Percentiles rank a stretch among this genome's conserved stretches.
phyloP scores from a whole-genome alignment of 1,140 invertebrate genomes.

The honey bee (Apis mellifera) region Amel_HAv3.1 CM009937.2:10125501-10126000 shows the following conservation, averaged over 20 bases:
- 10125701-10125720: slow-evolving; percentile 14
- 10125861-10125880: slow-evolving; percentile 18
- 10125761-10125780: slow-evolving; percentile 53
- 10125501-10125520: too few species aligned
- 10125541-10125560: neutral
- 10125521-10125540: neutral
- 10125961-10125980: neutral
- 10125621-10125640: neutral
- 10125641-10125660: neutral
- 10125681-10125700: neutral
- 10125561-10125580: too few species aligned
- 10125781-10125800: slow-evolving; percentile 59
- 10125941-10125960: slow-evolving; percentile 27
- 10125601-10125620: neutral
- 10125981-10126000: too few species aligned
- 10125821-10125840: slow-evolving; percentile 22
- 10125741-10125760: slow-evolving; percentile 39
- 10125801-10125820: slow-evolving; percentile 64
- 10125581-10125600: neutral
- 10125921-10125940: slow-evolving; percentile 26
- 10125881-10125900: slow-evolving; percentile 42
- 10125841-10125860: slow-evolving; percentile 54
- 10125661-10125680: neutral
- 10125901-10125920: slow-evolving; percentile 35
- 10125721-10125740: slow-evolving; percentile 48